Evolutionary conservation across 1,140 invertebrate species (phyloP), one percentile per base, ranked within the genome.

Genomic region (Aleiodes sp.): DNA sequence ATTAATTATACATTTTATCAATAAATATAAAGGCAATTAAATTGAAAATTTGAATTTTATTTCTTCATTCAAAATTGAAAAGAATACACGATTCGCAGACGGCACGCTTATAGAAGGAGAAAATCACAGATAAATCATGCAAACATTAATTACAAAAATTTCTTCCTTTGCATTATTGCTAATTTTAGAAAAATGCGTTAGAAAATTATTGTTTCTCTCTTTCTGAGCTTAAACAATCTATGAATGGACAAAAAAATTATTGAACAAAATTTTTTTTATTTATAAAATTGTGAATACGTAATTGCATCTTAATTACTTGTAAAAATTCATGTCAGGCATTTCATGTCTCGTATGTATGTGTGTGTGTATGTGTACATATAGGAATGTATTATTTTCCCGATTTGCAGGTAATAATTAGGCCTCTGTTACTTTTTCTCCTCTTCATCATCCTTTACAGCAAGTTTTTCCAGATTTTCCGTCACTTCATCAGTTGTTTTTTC

Each of bases 391-490:
- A 52, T 52, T 16, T 24, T 52, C 46, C 26, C 21, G 9, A 16
- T 12, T 4, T 8, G 46, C n/a, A 19, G 46, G 10, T 8, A 21
- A 9, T 35, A 35, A 24, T 52, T 52, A 10, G 21, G 46, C 19
- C 46, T 24, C 26, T 24, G 35, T 66, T 61, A 71, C 63, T 80
- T 75, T 7, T 75, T 69, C 10, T 79, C 72, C 59, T 76, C 75
- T 12, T 75, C 71, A 41, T 75, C 57, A 3, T 74, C 72, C 39
- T 76, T 76, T 57, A 84, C 77, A 57, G 82, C 75, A 65, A 87
- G 78, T 6, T 83, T 82, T 65, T 82, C 76, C 10, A 87, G 67
- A 19, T 81, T 73, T 37, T 80, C 76, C 60, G 77, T 78, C 16
- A 85, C 70, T 66, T 82, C 76, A 2, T 83, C 75, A 24, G 77